Evolutionary conservation across 2,888 invertebrate species (phyloP).

Genomic region (Pheosia gnoma): DNA sequence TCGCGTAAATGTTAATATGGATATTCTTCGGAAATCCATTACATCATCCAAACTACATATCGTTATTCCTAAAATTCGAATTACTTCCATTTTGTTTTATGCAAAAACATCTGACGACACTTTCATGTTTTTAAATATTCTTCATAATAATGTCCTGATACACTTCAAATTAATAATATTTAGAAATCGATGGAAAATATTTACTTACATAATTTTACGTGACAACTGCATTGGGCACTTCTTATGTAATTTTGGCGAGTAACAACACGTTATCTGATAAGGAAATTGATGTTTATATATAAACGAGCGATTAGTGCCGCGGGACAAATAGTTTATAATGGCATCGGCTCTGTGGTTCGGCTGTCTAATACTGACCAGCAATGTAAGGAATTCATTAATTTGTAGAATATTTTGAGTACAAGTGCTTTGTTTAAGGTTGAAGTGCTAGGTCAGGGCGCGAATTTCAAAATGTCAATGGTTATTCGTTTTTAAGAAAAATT

Average conservation of each 20-base stretch:
- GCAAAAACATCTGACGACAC: background rate
- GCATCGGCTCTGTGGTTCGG: constrained; percentile 51
- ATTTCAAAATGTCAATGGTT: too few species aligned
- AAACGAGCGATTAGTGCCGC: constrained; percentile 34
- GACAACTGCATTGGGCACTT: constrained; percentile 21
- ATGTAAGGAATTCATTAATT: constrained; percentile 47
- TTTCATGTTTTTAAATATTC: background rate
- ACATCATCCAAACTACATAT: too few species aligned
- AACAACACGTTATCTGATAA: constrained; percentile 34
- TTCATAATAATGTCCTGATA: background rate
- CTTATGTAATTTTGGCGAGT: constrained; percentile 30
- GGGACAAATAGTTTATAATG: constrained; percentile 45
- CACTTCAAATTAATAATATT: constrained; percentile 8
- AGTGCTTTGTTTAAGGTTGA: too few species aligned
- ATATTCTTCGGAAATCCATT: too few species aligned
- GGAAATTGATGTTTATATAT: constrained; percentile 43
- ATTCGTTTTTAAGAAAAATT: too few species aligned
- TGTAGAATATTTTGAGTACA: background rate
- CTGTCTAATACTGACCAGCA: constrained; percentile 47
- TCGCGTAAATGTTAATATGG: too few species aligned
- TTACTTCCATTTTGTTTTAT: too few species aligned
- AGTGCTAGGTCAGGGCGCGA: too few species aligned
- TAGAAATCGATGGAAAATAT: constrained; percentile 11
- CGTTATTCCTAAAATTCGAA: too few species aligned
- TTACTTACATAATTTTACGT: constrained; percentile 43